Conservation (phyloP, 2,888 invertebrate genomes). For the Oxytorus armatus region DNA sequence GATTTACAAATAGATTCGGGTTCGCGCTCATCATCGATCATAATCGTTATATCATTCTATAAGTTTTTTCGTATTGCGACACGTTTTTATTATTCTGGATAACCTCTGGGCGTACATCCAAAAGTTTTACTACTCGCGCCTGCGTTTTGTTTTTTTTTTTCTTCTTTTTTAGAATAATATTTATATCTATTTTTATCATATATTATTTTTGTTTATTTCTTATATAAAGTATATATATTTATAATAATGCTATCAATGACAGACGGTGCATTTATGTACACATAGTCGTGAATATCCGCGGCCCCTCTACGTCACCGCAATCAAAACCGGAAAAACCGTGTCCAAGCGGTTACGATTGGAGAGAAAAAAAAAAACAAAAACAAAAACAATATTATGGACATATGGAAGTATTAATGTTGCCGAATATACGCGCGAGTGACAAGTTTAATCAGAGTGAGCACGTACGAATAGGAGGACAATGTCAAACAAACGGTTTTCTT, state of each 20-base stretch:
- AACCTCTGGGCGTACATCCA: constrained; percentile 76
- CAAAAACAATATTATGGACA: not conserved
- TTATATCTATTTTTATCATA: constrained; percentile 72
- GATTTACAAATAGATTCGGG: constrained; percentile 69
- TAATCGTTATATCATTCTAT: constrained; percentile 24
- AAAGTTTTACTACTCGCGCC: constrained; percentile 67
- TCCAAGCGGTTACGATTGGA: constrained; percentile 1
- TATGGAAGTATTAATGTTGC: not conserved
- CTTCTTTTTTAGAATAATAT: constrained; percentile 71
- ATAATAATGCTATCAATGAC: constrained; percentile 79
- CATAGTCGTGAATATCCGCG: constrained; percentile 80
- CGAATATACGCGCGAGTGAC: not conserved
- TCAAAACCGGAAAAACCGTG: too few relatives aligned
- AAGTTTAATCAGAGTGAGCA: not conserved
- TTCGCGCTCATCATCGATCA: constrained; percentile 53
- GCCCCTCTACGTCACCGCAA: constrained; percentile 70
- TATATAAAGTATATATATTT: constrained; percentile 73
- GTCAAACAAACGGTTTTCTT: not conserved
- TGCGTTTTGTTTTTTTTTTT: constrained; percentile 66
- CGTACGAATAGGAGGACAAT: not conserved
- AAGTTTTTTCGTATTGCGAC: constrained; percentile 54
- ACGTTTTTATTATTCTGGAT: constrained; percentile 70
- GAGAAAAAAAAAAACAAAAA: not conserved
- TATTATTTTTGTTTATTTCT: constrained; percentile 67
- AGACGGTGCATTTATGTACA: constrained; percentile 83